Evolutionary conservation across 64 coral and sea anemone genomes (phyloP).

Genomic region (Astreopora myriophthalma): DNA sequence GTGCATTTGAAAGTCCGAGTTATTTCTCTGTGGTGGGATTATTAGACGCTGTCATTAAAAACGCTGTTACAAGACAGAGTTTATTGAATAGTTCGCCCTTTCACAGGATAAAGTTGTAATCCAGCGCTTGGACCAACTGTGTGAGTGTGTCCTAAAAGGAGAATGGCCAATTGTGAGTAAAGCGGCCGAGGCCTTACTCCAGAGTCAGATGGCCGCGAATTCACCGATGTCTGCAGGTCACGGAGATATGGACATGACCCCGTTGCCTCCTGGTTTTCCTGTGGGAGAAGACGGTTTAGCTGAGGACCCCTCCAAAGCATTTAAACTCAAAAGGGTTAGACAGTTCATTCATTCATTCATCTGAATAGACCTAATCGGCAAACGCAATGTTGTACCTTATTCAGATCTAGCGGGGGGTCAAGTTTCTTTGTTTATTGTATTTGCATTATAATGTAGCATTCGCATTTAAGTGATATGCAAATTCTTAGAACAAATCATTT

Average conservation of each 20-base stretch:
- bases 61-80: not conserved
- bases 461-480: too few relatives aligned
- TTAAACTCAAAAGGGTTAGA: conserved; percentile 96
- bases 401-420: too few relatives aligned
- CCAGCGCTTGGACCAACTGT: conserved; percentile 88
- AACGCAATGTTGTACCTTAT: too few relatives aligned
- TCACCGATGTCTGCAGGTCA: conserved; percentile 70
- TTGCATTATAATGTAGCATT: too few relatives aligned
- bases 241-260: conserved; percentile 76
- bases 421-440: too few relatives aligned
- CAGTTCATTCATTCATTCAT: too few relatives aligned
- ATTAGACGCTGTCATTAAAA: not conserved
- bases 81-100: not conserved
- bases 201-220: conserved; percentile 76
- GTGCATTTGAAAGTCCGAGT: too few relatives aligned
- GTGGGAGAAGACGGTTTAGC: conserved; percentile 69
- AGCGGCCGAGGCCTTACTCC: conserved; percentile 68
- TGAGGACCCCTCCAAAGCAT: conserved; percentile 90
- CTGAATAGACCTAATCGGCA: too few relatives aligned
- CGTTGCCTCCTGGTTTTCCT: conserved; percentile 49
- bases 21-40: too few relatives aligned
- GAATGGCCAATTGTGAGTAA: conserved; percentile 80
- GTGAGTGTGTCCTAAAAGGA: conserved; percentile 84
- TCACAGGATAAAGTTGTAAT: conserved; percentile 84
- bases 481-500: too few relatives aligned